phyloP scores from a whole-genome alignment of 2,888 invertebrate species.

The Cerceris rybyensis region DNA sequence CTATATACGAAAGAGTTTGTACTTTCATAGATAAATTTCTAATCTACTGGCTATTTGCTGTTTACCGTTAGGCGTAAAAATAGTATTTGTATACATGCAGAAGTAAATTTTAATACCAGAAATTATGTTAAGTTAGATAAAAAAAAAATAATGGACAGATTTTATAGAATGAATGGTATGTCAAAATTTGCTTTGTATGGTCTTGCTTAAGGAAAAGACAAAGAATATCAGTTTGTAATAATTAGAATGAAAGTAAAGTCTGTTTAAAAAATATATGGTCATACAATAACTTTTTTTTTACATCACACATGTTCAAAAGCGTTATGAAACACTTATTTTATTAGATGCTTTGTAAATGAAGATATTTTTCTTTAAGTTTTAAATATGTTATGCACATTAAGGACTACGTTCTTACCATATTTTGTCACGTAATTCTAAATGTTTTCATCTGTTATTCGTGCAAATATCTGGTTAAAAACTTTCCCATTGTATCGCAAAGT shows the following conservation, averaged over 20 bases:
- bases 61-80: conserved; percentile 60
- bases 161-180: conserved; percentile 19
- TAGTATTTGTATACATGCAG: conserved; percentile 51
- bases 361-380: too few species aligned
- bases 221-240: conserved; percentile 1
- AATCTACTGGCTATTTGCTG: conserved; percentile 63
- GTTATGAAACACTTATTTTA: background rate
- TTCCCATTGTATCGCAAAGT: too few species aligned
- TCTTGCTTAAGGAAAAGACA: background rate
- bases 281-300: conserved; percentile 24
- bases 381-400: background rate
- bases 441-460: too few species aligned
- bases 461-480: too few species aligned
- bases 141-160: conserved; percentile 13
- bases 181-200: conserved; percentile 8
- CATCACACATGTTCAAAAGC: conserved; percentile 1
- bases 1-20: conserved; percentile 63
- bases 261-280: conserved; percentile 18
- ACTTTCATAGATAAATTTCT: conserved; percentile 75
- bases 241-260: conserved; percentile 19
- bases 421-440: too few species aligned
- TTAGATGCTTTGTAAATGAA: too few species aligned
- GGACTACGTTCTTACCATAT: background rate
- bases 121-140: conserved; percentile 26
- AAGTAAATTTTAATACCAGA: conserved; percentile 40